A percentile compares a stretch with the other conserved stretches of the same genome.
Evolutionary conservation across 2,113 vertebrate genomes (phyloP).

Genomic region (Rhynchomys soricoides): DNA sequence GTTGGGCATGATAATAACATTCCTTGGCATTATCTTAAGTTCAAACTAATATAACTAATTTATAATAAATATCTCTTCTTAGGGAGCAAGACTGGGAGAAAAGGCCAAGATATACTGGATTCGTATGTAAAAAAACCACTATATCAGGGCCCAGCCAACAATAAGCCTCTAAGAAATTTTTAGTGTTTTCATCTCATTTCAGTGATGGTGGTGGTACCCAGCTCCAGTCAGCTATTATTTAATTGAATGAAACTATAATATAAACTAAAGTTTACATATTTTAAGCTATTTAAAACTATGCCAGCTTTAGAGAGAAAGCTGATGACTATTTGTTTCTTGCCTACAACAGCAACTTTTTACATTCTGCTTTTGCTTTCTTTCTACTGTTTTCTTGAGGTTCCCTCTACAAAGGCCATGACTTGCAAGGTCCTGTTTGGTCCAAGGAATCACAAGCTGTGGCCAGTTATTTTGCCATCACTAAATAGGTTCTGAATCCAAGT

Average conservation of each 20-base stretch:
- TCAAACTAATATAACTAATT: not conserved
- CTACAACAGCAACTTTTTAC: not conserved
- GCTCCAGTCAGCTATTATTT: not conserved
- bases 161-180: not conserved
- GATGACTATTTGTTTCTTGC: not conserved
- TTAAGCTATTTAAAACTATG: conserved; percentile 5
- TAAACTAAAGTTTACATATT: conserved; percentile 20
- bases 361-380: not conserved
- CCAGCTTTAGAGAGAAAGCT: not conserved
- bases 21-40: not conserved
- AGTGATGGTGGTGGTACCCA: not conserved
- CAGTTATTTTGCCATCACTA: not conserved
- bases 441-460: too few relatives aligned
- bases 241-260: not conserved
- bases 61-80: not conserved
- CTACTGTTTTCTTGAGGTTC: not conserved
- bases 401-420: not conserved
- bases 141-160: not conserved
- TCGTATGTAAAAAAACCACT: not conserved
- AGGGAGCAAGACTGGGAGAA: not conserved
- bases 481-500: not conserved
- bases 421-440: not conserved
- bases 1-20: not conserved
- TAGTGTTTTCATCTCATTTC: not conserved
- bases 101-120: not conserved